These are phyloP conservation scores for Aurelia coerulea DNA, from an alignment of 30 jellyfish, hydroid and myxozoan genomes.

Conservation along the genomic window DNA sequence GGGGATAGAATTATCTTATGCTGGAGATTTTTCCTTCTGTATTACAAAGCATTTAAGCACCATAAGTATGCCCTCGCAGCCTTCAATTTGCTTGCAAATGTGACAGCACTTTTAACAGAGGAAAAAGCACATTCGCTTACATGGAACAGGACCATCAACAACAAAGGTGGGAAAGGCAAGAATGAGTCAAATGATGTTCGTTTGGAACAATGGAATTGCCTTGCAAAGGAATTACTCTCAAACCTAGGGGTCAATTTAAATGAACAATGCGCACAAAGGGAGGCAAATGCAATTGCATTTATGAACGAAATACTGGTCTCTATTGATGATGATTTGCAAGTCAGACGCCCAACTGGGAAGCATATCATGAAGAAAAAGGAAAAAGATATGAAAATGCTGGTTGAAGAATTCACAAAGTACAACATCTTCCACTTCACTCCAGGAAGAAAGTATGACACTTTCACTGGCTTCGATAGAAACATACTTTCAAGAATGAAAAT, in stretches of 20 bases:
- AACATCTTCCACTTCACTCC: neutral
- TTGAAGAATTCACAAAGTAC: neutral
- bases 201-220: conserved; percentile 24
- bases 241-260: conserved; percentile 4
- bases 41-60: neutral
- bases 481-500: conserved; percentile 15
- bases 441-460: conserved; percentile 3
- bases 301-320: conserved; percentile 1
- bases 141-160: conserved; percentile 40
- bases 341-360: conserved; percentile 3
- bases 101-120: neutral
- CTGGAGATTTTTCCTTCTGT: neutral
- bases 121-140: neutral
- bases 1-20: conserved; percentile 6
- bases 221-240: neutral
- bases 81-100: neutral
- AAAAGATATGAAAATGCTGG: conserved; percentile 17
- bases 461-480: conserved; percentile 3
- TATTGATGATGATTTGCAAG: neutral
- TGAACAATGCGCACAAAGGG: conserved; percentile 28
- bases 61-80: conserved; percentile 24
- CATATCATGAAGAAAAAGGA: conserved; percentile 1
- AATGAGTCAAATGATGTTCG: conserved; percentile 20
- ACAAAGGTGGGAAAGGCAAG: conserved; percentile 30
- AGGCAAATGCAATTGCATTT: conserved; percentile 6